Conservation (phyloP, 2,888 invertebrate genomes). For the Cenopis cana region DNA sequence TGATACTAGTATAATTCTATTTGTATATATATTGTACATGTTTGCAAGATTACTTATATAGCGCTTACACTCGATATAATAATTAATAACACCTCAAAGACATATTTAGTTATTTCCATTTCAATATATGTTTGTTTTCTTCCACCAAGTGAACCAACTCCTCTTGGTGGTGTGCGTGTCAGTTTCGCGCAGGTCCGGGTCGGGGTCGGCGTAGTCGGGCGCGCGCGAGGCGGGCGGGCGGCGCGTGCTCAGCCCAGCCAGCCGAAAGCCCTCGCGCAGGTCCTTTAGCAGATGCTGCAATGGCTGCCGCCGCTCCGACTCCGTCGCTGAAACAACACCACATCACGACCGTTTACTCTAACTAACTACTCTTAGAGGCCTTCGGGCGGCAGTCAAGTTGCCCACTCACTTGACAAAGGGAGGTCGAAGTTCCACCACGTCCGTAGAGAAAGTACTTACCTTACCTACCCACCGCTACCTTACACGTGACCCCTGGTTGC, state of each 20-base stretch:
- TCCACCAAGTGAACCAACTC: slow-evolving; percentile 57
- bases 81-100: not conserved
- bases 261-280: slow-evolving; percentile 61
- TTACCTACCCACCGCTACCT: too few relatives aligned
- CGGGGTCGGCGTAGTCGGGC: slow-evolving; percentile 62
- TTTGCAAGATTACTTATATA: too few relatives aligned
- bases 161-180: slow-evolving; percentile 53
- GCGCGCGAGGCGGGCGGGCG: slow-evolving; percentile 44
- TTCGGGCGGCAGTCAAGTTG: too few relatives aligned
- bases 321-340: slow-evolving; percentile 58
- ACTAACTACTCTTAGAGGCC: too few relatives aligned
- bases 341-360: not conserved
- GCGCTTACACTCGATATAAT: too few relatives aligned
- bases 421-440: too few relatives aligned
- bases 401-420: too few relatives aligned
- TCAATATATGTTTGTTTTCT: not conserved
- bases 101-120: not conserved
- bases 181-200: slow-evolving; percentile 41
- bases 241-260: slow-evolving; percentile 48
- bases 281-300: slow-evolving; percentile 64
- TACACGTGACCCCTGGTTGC: too few relatives aligned
- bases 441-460: too few relatives aligned
- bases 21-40: too few relatives aligned
- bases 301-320: slow-evolving; percentile 63
- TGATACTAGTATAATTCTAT: not conserved